These are phyloP conservation scores for Aegithalos caudatus DNA, from an alignment of 2,113 vertebrate genomes.

Conservation along the genomic window DNA sequence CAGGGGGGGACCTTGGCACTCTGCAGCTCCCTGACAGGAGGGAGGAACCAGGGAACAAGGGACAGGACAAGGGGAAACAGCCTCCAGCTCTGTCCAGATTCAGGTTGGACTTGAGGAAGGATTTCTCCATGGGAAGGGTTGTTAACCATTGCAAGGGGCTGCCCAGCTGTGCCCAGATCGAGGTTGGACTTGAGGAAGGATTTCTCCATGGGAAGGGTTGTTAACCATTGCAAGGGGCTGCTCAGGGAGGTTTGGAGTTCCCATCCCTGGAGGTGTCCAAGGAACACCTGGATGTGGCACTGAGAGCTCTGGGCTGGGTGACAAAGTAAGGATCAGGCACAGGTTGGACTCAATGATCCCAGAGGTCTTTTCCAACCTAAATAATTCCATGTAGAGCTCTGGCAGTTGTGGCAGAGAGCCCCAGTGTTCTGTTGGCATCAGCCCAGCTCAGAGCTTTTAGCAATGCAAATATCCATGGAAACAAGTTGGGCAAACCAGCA, in stretches of 20 bases:
- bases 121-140: not conserved
- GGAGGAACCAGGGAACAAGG: not conserved
- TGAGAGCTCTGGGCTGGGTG: not conserved
- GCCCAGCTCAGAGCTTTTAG: not conserved
- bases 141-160: not conserved
- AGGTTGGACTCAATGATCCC: not conserved
- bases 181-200: not conserved
- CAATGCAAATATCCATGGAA: conserved; percentile 7
- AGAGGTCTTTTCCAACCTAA: not conserved
- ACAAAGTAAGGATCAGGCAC: not conserved
- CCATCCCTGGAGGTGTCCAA: not conserved
- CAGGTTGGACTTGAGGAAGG: not conserved
- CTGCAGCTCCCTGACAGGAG: not conserved
- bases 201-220: not conserved
- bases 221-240: not conserved
- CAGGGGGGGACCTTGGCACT: not conserved
- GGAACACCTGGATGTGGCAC: not conserved
- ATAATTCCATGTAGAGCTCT: not conserved
- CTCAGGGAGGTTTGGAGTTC: not conserved
- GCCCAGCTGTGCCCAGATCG: not conserved
- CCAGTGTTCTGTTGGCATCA: not conserved
- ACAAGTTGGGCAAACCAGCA: not conserved
- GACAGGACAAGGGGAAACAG: not conserved
- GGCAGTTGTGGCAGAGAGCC: not conserved
- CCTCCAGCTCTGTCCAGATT: not conserved